Base-by-base conservation (phyloP, 1,140 invertebrate genomes). In the Hypothenemus hampei region DNA sequence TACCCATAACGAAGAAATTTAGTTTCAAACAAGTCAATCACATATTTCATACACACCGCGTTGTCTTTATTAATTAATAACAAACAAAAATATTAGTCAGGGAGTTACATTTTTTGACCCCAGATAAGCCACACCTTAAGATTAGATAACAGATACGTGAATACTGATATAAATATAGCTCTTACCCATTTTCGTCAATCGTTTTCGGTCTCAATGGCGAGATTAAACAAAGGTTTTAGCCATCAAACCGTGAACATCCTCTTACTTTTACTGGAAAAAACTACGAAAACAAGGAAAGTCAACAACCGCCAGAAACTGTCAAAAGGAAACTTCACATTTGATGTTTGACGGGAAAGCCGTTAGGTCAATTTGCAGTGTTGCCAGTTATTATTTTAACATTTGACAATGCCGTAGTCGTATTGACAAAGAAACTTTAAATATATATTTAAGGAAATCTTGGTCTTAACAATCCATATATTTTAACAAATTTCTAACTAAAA, bases 81-180 rank as follows among this genome's bases (percentile, higher is more conserved):
- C n/a, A n/a, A n/a, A n/a, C 2, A 37, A 39, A 21, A 33, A 7
- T 18, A 7, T 44, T 26, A 35, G 13, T 29, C 49, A 52, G 43
- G 10, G 37, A 21, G 16, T 35, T 5, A 40, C 20, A 19, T 44
- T 33, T 44, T 16, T 19, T 21, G 21, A 24, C 8, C 4, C 3
- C 22, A 39, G 54, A 56, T 56, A 56, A 56, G 54, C 54, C 54
- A 56, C 54, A 49, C 54, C 54, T 56, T 35, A 46, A 40, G 51
- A 54, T 54, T 54, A 54, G 51, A 54, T 54, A 54, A 44, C 22
- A 13, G 19, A 19, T 13, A 19, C 5, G 11, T 44, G 21, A 3
- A 39, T 8, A 43, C 26, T 4, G 23, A 36, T 24, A 37, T 37
- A 15, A 46, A 39, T 13, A 5, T 2, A 6, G 19, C 41, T 23